phyloP scores from a whole-genome alignment of 64 coral and sea anemone species.

The Astreopora myriophthalma region DNA sequence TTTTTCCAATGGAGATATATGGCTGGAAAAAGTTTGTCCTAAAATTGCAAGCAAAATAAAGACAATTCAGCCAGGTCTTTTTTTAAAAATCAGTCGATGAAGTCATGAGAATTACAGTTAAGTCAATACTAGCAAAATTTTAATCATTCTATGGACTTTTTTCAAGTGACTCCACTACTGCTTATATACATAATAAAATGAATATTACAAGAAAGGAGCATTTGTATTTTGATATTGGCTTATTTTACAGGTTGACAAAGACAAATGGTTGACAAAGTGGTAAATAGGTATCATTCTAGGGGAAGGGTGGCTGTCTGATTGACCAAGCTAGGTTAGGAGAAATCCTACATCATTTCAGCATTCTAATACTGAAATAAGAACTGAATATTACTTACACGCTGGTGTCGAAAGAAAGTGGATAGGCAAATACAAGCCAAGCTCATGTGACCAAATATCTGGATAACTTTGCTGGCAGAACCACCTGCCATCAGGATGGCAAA shows the following conservation, averaged over 20 bases:
- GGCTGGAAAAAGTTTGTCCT: not conserved
- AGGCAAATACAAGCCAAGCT: conserved; percentile 59
- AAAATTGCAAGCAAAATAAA: not conserved
- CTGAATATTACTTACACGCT: conserved; percentile 2
- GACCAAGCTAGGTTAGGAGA: not conserved
- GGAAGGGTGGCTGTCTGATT: too few species aligned
- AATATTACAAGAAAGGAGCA: too few species aligned
- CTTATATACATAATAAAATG: too few species aligned
- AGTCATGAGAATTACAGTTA: too few species aligned
- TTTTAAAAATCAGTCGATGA: too few species aligned
- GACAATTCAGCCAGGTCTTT: too few species aligned
- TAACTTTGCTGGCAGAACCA: conserved; percentile 45
- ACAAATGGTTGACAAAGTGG: too few species aligned
- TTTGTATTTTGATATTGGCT: too few species aligned
- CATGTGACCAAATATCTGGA: conserved; percentile 55
- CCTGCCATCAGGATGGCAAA: conserved; percentile 51
- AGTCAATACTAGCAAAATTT: too few species aligned
- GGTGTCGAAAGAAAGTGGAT: conserved; percentile 40
- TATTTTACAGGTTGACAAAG: too few species aligned
- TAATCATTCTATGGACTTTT: too few species aligned
- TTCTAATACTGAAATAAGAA: not conserved
- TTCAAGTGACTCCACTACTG: not conserved
- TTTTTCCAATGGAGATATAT: not conserved
- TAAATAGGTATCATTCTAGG: too few species aligned
- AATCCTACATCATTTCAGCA: not conserved